These are phyloP conservation scores for Sphaerodactylus townsendi DNA, from an alignment of 2,113 vertebrate species.

Conservation along the genomic window DNA sequence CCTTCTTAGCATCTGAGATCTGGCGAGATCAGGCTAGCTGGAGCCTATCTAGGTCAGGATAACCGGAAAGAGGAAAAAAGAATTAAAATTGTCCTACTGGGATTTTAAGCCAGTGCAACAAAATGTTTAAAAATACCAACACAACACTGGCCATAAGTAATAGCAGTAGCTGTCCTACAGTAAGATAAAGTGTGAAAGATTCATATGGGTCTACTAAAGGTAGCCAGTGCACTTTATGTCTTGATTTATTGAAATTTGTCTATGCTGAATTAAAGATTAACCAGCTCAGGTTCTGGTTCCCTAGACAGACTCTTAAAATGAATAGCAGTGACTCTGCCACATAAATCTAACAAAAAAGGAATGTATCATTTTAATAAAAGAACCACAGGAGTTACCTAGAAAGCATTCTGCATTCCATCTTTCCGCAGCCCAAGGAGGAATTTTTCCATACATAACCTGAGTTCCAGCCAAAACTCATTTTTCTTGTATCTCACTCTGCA, in stretches of 20 bases:
- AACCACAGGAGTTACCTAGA: constrained; percentile 11
- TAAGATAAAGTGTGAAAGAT: constrained; percentile 3
- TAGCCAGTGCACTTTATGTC: constrained; percentile 5
- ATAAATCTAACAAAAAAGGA: constrained; percentile 16
- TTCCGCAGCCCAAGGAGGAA: background rate
- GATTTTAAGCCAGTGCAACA: background rate
- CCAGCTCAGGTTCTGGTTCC: background rate
- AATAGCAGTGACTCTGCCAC: constrained; percentile 4
- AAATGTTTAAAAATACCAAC: background rate
- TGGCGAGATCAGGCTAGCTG: too few species aligned
- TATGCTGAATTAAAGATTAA: constrained; percentile 32
- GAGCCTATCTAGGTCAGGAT: background rate
- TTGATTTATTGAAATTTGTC: constrained; percentile 32
- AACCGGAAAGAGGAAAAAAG: background rate
- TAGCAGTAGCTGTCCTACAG: constrained; percentile 12
- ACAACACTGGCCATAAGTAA: constrained; percentile 16
- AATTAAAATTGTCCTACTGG: too few species aligned
- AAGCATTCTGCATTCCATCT: background rate
- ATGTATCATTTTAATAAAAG: background rate
- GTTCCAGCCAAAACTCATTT: background rate
- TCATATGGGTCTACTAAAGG: constrained; percentile 21
- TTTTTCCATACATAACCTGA: background rate
- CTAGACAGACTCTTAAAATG: constrained; percentile 4
- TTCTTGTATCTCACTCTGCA: background rate
- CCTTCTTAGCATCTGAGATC: too few species aligned